Base-by-base conservation (phyloP, 2,888 invertebrate species). In the Lobophora halterata region DNA sequence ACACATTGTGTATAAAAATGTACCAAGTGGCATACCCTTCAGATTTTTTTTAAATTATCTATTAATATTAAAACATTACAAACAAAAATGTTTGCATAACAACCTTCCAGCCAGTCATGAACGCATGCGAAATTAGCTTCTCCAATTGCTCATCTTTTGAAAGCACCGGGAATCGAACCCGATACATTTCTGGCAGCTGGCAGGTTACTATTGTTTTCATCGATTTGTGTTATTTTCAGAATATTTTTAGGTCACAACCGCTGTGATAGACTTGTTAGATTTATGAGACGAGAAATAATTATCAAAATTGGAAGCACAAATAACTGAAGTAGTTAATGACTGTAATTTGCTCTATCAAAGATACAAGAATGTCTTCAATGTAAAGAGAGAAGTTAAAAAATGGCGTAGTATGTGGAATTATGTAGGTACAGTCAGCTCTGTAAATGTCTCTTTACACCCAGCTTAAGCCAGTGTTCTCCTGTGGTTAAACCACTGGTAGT, bases 161-260 rank as follows among this genome's bases (percentile, higher is more conserved):
- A 54, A 47, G n/a, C n/a, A n/a, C n/a, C 40, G 40, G 48, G 54
- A 50, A 47, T 49, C 55, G 25, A 41, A 73, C 55, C 58, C 52
- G 77, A 82, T 69, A 76, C 78, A 62, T 63, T 77, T 65, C 65
- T 83, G 82, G 83, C 83, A 76, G 52, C 55, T 44, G 36, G 25
- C 46, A 47, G 46, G 14, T 79, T 81, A 79, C 71, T 72, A 71
- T 65, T 66, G 78, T 69, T 81, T 81, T 69, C 78, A 58, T 47
- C 55, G 39, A 58, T 55, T 44, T 46, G 54, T 52, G 61, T 61
- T 65, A 68, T 71, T 66, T 65, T 47, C 35, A 38, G 52, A 49
- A 19, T 28, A 24, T 26, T 49, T n/a, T 44, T 39, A 30, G 49
- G 41, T 30, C 49, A 47, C 46, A 38, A 45, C 44, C 39, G 35